Conservation (phyloP, 2,113 vertebrate species). For the Isichthys henryi region DNA sequence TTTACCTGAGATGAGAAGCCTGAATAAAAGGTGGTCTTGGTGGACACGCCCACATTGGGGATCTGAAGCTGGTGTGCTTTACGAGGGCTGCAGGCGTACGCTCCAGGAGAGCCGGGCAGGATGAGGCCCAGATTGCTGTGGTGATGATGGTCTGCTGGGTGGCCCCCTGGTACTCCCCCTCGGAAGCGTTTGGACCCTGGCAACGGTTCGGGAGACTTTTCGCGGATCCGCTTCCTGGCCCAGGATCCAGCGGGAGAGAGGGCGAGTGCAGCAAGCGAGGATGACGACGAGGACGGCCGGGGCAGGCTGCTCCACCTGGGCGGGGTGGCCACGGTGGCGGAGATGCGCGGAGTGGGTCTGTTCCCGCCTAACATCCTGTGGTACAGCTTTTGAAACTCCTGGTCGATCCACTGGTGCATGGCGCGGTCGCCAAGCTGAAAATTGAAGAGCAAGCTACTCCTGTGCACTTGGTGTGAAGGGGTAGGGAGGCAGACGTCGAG, state of each 20-base stretch:
- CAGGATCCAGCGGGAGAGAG: constrained; percentile 49
- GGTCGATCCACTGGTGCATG: constrained; percentile 29
- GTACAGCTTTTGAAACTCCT: constrained; percentile 50
- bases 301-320: not conserved
- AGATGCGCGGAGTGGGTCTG: constrained; percentile 10
- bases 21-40: not conserved
- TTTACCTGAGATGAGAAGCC: constrained; percentile 25
- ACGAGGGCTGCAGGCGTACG: not conserved
- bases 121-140: not conserved
- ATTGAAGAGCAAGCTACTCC: constrained; percentile 4
- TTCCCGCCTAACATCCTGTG: constrained; percentile 53
- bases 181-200: constrained; percentile 48
- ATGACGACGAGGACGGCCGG: not conserved
- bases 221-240: constrained; percentile 50
- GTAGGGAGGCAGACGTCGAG: not conserved
- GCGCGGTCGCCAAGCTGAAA: constrained; percentile 20
- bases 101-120: not conserved
- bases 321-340: not conserved
- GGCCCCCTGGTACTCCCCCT: constrained; percentile 28
- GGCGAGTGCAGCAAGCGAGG: constrained; percentile 49
- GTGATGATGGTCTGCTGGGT: not conserved
- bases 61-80: not conserved
- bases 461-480: not conserved
- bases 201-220: constrained; percentile 14
- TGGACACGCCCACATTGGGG: not conserved